Base-by-base conservation (phyloP, 2,113 vertebrate genomes). In the Poecile atricapillus region DNA sequence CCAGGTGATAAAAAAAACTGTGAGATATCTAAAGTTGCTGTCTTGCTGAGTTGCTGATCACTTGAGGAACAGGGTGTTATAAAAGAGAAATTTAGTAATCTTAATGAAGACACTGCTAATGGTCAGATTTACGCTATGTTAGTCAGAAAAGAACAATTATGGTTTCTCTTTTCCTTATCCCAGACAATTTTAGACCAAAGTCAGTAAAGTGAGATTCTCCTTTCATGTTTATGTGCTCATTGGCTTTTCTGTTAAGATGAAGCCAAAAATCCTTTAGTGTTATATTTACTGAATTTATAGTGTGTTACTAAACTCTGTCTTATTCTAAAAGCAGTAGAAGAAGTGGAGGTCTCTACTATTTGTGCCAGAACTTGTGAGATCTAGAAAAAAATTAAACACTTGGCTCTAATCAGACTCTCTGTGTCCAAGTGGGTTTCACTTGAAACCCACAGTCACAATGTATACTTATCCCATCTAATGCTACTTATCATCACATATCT, bases 361-460 rank as follows among this genome's bases (percentile, higher is more conserved):
- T 80, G n/a, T 74, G 56, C 69, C 76, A 78, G 76, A 83, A 74
- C 50, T 47, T 63, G 27, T 65, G 17, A 77, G 35, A 59, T 59
- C 39, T 78, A 74, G 30, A 82, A 77, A 94, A 76, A 62, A 41
- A 33, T 16, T 46, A 44, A 94, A 62, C 27, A 27, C 13, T 79
- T 77, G 56, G 52, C 60, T 75, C 39, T 75, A 55, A 74, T 78
- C 47, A 84, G 41, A 65, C 22, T 56, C 7, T 27, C n/a, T 37
- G 11, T 77, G 31, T 95, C n/a, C 64, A 69, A 95, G 86, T 80
- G 82, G 84, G 87, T 85, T 64, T 91, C 81, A 78, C 46, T 91
- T 95, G 96, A 81, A 97, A 73, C 31, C 37, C 56, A 81, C n/a
- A 83, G 49, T 95, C 65, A 62, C 27, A 88, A 86, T 76, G 89